phyloP scores from a whole-genome alignment of 2,797 vertebrate genomes.

The Lutjanus argentimaculatus region DNA sequence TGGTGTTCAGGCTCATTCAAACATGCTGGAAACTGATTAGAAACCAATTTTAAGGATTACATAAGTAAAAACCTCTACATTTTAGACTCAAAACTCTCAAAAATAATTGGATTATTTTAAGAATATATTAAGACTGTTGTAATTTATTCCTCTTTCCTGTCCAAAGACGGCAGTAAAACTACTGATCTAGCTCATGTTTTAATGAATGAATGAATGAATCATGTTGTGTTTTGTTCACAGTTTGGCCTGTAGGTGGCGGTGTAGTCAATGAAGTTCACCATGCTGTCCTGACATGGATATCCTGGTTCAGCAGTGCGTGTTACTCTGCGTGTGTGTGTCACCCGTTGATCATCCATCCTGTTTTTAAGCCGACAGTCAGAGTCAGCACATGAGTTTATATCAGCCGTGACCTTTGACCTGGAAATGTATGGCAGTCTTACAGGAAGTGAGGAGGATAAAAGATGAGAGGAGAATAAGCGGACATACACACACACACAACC shows the following conservation, averaged over 20 bases:
- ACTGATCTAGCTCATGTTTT: neutral
- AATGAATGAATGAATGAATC: neutral
- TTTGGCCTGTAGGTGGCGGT: slow-evolving; percentile 54
- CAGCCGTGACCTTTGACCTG: slow-evolving; percentile 55
- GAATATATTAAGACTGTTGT: neutral
- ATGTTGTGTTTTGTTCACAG: neutral
- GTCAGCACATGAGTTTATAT: slow-evolving; percentile 58
- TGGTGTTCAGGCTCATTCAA: neutral
- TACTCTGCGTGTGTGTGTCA: slow-evolving; percentile 1
- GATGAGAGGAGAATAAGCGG: slow-evolving; percentile 23
- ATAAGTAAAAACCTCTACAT: neutral
- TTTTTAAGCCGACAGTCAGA: slow-evolving; percentile 56
- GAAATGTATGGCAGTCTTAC: slow-evolving; percentile 42
- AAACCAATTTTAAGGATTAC: too few species aligned
- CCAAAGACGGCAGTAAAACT: neutral
- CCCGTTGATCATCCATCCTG: slow-evolving; percentile 69
- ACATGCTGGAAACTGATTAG: neutral
- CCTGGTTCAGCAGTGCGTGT: neutral
- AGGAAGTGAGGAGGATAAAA: slow-evolving; percentile 65
- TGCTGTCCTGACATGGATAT: slow-evolving; percentile 1
- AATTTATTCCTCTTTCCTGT: too few species aligned
- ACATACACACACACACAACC: slow-evolving; percentile 9
- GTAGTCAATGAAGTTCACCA: slow-evolving; percentile 20
- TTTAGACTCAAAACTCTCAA: neutral
- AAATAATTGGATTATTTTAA: neutral